phyloP scores from a whole-genome alignment of 2,113 vertebrate genomes.

The Gadus macrocephalus region DNA sequence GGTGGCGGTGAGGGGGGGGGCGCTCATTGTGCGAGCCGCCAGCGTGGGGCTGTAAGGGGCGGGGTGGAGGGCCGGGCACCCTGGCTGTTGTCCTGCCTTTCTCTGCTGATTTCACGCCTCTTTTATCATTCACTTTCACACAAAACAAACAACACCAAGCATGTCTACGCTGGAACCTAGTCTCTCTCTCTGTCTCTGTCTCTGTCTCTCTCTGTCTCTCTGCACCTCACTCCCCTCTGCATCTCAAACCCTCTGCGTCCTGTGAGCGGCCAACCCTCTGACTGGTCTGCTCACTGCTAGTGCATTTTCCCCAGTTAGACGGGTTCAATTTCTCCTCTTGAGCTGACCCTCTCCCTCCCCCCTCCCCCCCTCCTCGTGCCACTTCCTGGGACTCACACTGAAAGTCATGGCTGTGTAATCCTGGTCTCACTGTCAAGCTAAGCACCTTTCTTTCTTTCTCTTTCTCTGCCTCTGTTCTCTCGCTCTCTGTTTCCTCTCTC shows the following conservation, averaged over 20 bases:
- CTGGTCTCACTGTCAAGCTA: constrained; percentile 63
- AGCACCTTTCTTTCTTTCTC: constrained; percentile 71
- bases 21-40: constrained; percentile 87
- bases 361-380: constrained; percentile 8
- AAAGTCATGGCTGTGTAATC: constrained; percentile 70
- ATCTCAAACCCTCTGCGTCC: constrained; percentile 48
- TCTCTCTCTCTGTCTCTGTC: constrained; percentile 28
- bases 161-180: constrained; percentile 90
- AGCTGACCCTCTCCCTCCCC: constrained; percentile 45
- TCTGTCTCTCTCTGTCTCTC: background rate
- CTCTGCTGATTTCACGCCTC: constrained; percentile 99
- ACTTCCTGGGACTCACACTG: constrained; percentile 58
- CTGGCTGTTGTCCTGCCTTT: constrained; percentile 97
- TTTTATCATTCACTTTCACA: constrained; percentile 99
- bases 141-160: constrained; percentile 98
- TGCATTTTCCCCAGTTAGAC: constrained; percentile 59
- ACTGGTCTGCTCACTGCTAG: constrained; percentile 26
- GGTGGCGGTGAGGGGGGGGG: constrained; percentile 62
- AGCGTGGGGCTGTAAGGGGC: constrained; percentile 86
- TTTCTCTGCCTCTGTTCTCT: constrained; percentile 47
- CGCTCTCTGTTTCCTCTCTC: constrained; percentile 38
- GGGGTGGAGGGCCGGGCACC: constrained; percentile 93
- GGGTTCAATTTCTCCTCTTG: constrained; percentile 56
- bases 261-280: constrained; percentile 50
- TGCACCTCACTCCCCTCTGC: too few relatives aligned